phyloP scores from a whole-genome alignment of 92 coral and sea anemone species.

The Heliopora coerulea region DNA sequence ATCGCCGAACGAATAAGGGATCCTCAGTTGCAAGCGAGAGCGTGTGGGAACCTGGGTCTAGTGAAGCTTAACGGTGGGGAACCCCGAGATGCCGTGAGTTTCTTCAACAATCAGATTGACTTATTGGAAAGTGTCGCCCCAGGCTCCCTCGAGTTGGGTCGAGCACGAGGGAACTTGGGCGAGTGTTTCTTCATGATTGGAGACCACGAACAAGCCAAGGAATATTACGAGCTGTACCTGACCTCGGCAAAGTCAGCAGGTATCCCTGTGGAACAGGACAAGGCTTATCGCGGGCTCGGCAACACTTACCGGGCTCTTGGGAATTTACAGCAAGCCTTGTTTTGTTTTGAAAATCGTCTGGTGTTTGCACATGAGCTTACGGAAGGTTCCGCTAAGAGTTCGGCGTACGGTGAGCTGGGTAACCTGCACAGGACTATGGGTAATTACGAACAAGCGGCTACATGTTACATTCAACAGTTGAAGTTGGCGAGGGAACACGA shows the following conservation, averaged over 20 bases:
- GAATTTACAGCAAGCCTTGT: slow-evolving; percentile 90
- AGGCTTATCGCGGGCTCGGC: slow-evolving; percentile 98
- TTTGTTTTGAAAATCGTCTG: slow-evolving; percentile 90
- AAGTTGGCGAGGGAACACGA: slow-evolving; percentile 67
- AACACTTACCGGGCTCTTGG: slow-evolving; percentile 84
- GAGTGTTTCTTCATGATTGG: slow-evolving; percentile 82
- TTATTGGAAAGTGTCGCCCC: slow-evolving; percentile 68
- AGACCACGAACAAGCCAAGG: slow-evolving; percentile 75
- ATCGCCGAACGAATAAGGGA: slow-evolving; percentile 78
- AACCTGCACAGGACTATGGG: slow-evolving; percentile 91
- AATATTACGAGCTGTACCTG: slow-evolving; percentile 70
- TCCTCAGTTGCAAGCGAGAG: slow-evolving; percentile 61
- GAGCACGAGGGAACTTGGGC: slow-evolving; percentile 88
- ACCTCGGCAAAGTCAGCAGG: slow-evolving; percentile 82
- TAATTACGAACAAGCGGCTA: slow-evolving; percentile 87
- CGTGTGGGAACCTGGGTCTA: slow-evolving; percentile 82
- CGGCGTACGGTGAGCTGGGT: slow-evolving; percentile 95
- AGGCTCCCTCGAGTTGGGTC: slow-evolving; percentile 83
- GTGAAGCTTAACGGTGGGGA: slow-evolving; percentile 70
- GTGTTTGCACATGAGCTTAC: slow-evolving; percentile 96
- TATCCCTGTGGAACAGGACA: slow-evolving; percentile 89
- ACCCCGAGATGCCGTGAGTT: slow-evolving; percentile 72
- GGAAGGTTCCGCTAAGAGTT: slow-evolving; percentile 74
- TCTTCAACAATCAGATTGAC: slow-evolving; percentile 80
- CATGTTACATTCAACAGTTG: slow-evolving; percentile 80